These are phyloP conservation scores for Myiagra hebetior DNA, from an alignment of 2,113 vertebrate genomes.

Conservation along the genomic window DNA sequence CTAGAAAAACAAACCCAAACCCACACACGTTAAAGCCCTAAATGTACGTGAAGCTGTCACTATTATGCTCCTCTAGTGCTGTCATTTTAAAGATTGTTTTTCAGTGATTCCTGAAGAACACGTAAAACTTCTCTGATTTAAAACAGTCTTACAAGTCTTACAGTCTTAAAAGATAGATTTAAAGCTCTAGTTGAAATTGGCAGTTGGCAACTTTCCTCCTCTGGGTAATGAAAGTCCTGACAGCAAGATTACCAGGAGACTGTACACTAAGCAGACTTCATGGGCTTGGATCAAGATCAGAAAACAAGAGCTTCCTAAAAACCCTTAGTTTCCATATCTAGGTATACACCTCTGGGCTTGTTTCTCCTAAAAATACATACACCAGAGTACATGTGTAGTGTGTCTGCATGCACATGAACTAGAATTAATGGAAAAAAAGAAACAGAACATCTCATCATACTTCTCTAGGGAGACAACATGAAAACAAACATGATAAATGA, in stretches of 20 bases:
- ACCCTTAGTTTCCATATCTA: not conserved
- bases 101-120: not conserved
- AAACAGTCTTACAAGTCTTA: not conserved
- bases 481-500: not conserved
- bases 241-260: not conserved
- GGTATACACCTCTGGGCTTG: not conserved
- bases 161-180: not conserved
- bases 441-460: not conserved
- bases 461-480: not conserved
- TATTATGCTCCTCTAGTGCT: not conserved
- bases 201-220: not conserved
- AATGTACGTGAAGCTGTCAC: not conserved
- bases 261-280: not conserved
- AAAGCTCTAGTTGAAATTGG: not conserved
- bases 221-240: not conserved
- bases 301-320: not conserved
- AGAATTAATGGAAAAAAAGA: not conserved
- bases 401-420: not conserved
- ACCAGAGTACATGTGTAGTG: fast-evolving
- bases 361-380: not conserved
- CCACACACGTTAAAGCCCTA: not conserved
- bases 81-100: not conserved
- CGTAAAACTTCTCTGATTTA: not conserved
- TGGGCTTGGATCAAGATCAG: not conserved
- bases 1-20: not conserved